These are phyloP conservation scores for Girardinus metallicus DNA, from an alignment of 2,797 vertebrate species.

Conservation along the genomic window DNA sequence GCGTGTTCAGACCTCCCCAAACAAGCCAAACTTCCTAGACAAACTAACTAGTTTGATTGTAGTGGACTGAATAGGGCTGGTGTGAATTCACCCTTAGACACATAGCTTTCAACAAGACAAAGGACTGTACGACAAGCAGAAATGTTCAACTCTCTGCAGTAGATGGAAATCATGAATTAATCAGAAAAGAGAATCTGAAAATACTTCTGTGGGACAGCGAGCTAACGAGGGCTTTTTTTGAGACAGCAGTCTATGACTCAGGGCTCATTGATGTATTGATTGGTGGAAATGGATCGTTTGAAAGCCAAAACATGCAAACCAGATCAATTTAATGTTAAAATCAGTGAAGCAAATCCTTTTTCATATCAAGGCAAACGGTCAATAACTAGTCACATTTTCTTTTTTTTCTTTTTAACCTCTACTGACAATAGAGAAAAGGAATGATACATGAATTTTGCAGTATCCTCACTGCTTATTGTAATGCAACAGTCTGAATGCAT, in stretches of 20 bases:
- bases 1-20: too few relatives aligned
- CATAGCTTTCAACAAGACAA: neutral
- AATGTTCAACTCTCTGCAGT: neutral
- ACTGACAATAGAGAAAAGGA: neutral
- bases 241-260: neutral
- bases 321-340: neutral
- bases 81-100: neutral
- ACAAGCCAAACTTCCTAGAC: too few relatives aligned
- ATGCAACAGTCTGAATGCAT: neutral
- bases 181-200: neutral
- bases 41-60: too few relatives aligned
- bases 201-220: neutral
- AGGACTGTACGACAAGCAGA: neutral
- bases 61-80: too few relatives aligned
- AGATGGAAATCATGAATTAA: neutral
- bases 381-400: neutral
- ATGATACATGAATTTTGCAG: neutral
- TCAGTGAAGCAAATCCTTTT: neutral
- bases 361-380: neutral
- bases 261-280: neutral
- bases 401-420: neutral
- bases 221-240: neutral
- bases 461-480: neutral
- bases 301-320: neutral
- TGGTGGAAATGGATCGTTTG: neutral